A percentile compares a stretch with the other conserved stretches of the same genome.
These are phyloP conservation scores for Drosophila niveifrons DNA, from an alignment of 2,888 invertebrate species.

Conservation along the genomic window DNA sequence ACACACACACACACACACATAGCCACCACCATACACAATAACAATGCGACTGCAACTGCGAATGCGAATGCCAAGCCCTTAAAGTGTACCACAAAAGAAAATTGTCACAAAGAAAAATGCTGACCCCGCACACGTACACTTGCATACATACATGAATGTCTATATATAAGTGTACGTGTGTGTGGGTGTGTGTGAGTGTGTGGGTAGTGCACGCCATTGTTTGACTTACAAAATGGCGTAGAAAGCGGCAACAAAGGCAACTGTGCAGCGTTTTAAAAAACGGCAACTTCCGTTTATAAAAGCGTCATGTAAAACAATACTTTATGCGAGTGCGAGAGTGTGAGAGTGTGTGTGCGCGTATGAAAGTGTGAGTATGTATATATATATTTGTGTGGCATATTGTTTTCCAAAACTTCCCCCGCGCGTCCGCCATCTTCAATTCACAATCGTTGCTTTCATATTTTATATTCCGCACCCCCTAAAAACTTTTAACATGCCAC, in stretches of 20 bases:
- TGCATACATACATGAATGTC: constrained; percentile 7
- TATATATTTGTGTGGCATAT: constrained; percentile 59
- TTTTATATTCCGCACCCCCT: constrained; percentile 18
- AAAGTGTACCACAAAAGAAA: constrained; percentile 68
- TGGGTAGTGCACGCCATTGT: constrained; percentile 62
- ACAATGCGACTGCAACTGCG: constrained; percentile 22
- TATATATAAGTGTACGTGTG: neutral
- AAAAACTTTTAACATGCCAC: constrained; percentile 33
- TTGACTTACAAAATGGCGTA: constrained; percentile 79
- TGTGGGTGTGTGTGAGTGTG: constrained; percentile 21
- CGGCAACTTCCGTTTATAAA: constrained; percentile 75
- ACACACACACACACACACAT: constrained; percentile 29
- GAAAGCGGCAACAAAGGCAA: constrained; percentile 70
- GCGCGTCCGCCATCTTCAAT: neutral
- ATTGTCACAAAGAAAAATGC: constrained; percentile 62
- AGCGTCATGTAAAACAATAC: constrained; percentile 78
- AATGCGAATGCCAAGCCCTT: constrained; percentile 60
- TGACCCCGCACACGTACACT: constrained; percentile 59
- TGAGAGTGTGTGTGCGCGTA: constrained; percentile 10
- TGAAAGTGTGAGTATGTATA: constrained; percentile 6
- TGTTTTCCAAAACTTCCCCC: constrained; percentile 62
- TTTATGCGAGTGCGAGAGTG: constrained; percentile 40
- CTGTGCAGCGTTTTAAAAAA: constrained; percentile 67
- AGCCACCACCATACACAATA: constrained; percentile 23
- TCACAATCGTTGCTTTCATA: constrained; percentile 6